Evolutionary conservation across 2,888 invertebrate genomes (phyloP).

Genomic region (Ligdia adustata): DNA sequence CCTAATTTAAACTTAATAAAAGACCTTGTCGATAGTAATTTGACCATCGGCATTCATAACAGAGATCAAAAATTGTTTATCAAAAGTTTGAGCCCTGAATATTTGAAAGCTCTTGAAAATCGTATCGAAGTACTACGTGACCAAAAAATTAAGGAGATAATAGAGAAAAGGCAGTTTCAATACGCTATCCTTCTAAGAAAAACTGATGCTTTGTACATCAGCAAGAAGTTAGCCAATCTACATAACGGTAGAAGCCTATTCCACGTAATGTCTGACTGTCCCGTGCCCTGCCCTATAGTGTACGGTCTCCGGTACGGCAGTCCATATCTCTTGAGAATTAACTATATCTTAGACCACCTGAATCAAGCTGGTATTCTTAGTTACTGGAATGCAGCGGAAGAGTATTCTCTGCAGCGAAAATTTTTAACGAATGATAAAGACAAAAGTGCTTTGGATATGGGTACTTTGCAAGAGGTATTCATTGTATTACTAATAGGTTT

Average conservation of each 20-base stretch:
- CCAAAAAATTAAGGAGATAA: conserved; percentile 55
- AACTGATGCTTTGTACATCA: conserved; percentile 64
- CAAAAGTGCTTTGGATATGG: conserved; percentile 62
- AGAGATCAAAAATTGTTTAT: conserved; percentile 60
- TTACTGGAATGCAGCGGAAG: conserved; percentile 65
- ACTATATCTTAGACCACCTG: conserved; percentile 69
- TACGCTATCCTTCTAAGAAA: conserved; percentile 79
- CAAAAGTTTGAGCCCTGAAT: conserved; percentile 52
- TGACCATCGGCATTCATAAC: conserved; percentile 66
- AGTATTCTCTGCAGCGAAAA: conserved; percentile 47
- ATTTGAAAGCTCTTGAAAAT: conserved; percentile 48
- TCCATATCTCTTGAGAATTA: conserved; percentile 77
- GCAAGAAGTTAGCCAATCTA: conserved; percentile 57
- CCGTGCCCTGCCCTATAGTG: conserved; percentile 82
- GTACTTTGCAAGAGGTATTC: conserved; percentile 76
- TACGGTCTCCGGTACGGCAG: conserved; percentile 84
- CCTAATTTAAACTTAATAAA: conserved; percentile 56
- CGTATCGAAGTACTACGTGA: conserved; percentile 68
- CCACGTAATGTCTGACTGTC: conserved; percentile 77
- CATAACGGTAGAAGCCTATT: conserved; percentile 71
- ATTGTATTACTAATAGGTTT: conserved; percentile 59
- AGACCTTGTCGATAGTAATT: conserved; percentile 55
- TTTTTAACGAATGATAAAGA: conserved; percentile 36
- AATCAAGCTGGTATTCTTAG: conserved; percentile 79
- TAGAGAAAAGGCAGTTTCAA: conserved; percentile 66